Percentiles rank a stretch among this genome's conserved stretches.
Evolutionary conservation across 37 sponge, comb jelly and placozoan genomes (phyloP).

Genomic region (Halichondria panicea): DNA sequence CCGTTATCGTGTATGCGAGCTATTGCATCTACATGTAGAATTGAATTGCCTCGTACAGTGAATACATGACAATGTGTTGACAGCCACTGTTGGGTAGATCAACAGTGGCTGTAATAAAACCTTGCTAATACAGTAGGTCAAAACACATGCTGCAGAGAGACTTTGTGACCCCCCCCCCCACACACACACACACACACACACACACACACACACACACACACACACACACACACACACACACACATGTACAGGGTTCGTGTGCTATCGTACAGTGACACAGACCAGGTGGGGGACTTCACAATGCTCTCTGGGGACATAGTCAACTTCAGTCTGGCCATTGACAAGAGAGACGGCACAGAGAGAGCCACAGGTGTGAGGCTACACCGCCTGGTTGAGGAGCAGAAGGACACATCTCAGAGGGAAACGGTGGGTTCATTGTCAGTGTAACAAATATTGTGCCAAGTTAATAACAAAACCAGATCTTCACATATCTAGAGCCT

Average conservation of each 20-base stretch:
- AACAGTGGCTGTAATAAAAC: too few relatives aligned
- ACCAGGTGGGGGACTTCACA: constrained; percentile 69
- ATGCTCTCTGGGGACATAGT: constrained; percentile 71
- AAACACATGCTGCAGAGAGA: background rate
- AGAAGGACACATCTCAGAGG: constrained; percentile 22
- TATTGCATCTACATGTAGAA: too few relatives aligned
- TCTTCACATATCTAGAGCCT: too few relatives aligned
- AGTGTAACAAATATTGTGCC: too few relatives aligned
- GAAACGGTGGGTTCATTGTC: constrained; percentile 54
- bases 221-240: constrained; percentile 8
- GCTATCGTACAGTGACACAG: constrained; percentile 55
- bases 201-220: constrained; percentile 2
- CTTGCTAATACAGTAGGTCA: too few relatives aligned
- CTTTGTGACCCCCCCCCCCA: background rate
- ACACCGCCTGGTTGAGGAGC: constrained; percentile 44
- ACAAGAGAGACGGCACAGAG: constrained; percentile 27
- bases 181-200: too few relatives aligned
- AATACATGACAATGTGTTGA: too few relatives aligned
- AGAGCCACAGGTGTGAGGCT: constrained; percentile 55
- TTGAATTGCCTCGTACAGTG: too few relatives aligned
- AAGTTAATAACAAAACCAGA: too few relatives aligned
- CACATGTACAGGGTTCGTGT: constrained; percentile 21
- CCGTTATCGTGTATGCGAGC: too few relatives aligned
- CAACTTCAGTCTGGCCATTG: constrained; percentile 51
- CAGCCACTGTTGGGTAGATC: too few relatives aligned